These are phyloP conservation scores for Staurois parvus DNA, from an alignment of 2,797 vertebrate genomes.

Conservation along the genomic window DNA sequence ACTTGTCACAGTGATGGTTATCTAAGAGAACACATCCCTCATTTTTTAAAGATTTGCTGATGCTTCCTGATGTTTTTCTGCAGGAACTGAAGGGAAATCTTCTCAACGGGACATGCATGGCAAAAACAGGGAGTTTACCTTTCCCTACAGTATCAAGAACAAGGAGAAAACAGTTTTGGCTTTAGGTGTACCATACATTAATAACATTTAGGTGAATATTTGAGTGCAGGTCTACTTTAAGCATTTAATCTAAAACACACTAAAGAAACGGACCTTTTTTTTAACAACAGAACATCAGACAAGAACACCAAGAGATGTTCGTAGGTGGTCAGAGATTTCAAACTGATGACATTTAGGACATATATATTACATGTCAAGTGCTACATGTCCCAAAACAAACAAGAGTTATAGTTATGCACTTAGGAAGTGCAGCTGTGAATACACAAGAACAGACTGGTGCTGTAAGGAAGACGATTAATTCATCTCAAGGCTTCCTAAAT, in stretches of 20 bases:
- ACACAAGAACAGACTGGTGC: constrained; percentile 25
- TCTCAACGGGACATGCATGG: background rate
- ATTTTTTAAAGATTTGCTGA: too few species aligned
- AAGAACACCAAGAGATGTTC: constrained; percentile 19
- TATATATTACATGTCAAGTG: constrained; percentile 52
- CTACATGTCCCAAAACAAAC: constrained; percentile 38
- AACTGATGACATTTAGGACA: constrained; percentile 49
- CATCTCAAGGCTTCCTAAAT: constrained; percentile 49
- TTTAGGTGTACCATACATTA: too few species aligned
- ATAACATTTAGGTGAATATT: too few species aligned
- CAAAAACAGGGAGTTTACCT: too few species aligned
- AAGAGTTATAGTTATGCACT: constrained; percentile 40
- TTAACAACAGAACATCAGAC: background rate
- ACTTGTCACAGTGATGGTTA: too few species aligned
- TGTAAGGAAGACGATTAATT: constrained; percentile 37
- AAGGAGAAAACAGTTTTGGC: too few species aligned
- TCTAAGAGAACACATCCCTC: too few species aligned
- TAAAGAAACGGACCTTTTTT: background rate
- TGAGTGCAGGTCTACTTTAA: background rate
- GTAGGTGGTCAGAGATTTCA: constrained; percentile 37
- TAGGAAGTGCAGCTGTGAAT: constrained; percentile 61
- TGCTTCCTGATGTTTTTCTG: too few species aligned
- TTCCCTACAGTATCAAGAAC: too few species aligned
- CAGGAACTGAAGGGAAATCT: background rate
- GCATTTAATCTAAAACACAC: background rate